These are phyloP conservation scores for Cyrtonyx montezumae DNA, from an alignment of 2,113 vertebrate genomes.

Conservation along the genomic window DNA sequence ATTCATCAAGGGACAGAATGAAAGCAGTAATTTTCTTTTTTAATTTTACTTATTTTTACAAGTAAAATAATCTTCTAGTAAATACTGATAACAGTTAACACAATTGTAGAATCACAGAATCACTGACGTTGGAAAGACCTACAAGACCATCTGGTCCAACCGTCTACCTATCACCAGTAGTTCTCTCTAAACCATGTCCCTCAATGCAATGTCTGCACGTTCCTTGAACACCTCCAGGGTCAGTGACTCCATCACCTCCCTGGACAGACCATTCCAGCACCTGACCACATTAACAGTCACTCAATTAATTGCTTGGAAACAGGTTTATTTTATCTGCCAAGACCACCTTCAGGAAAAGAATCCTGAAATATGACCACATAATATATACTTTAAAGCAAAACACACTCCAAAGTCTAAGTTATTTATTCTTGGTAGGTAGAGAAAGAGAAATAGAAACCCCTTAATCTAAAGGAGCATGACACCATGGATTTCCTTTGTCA, in stretches of 20 bases:
- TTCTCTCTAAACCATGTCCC: too few relatives aligned
- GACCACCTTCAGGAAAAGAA: background rate
- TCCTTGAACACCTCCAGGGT: too few relatives aligned
- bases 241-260: too few relatives aligned
- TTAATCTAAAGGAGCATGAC: background rate
- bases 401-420: background rate
- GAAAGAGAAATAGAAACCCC: background rate
- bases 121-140: too few relatives aligned
- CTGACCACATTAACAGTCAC: too few relatives aligned
- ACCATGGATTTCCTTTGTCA: background rate
- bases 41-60: too few relatives aligned
- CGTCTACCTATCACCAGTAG: too few relatives aligned
- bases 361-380: background rate
- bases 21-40: background rate
- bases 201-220: too few relatives aligned
- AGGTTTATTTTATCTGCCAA: background rate
- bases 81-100: background rate
- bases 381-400: background rate
- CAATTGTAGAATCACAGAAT: too few relatives aligned
- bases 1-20: background rate
- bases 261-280: too few relatives aligned
- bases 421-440: background rate
- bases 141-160: too few relatives aligned
- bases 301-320: background rate
- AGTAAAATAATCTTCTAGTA: background rate